phyloP scores from a whole-genome alignment of 2,113 vertebrate genomes.

The Pimephales promelas region DNA sequence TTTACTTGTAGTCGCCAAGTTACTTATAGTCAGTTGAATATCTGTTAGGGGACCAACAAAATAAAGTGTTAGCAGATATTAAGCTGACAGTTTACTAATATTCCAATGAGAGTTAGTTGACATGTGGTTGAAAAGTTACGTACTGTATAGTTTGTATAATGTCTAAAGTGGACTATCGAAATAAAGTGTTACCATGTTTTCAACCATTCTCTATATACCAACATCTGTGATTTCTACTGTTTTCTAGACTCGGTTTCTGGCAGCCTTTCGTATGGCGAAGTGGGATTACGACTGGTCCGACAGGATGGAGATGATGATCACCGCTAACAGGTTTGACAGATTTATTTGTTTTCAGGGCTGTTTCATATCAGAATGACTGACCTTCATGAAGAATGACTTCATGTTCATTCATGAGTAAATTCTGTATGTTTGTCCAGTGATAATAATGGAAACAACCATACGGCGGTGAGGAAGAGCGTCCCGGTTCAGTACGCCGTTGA shows the following conservation, averaged over 20 bases:
- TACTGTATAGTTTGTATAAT: too few relatives aligned
- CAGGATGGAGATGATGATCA: slow-evolving; percentile 59
- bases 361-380: too few relatives aligned
- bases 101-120: too few relatives aligned
- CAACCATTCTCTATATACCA: not conserved
- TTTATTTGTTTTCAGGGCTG: not conserved
- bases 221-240: not conserved
- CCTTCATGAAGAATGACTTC: not conserved
- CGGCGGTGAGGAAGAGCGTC: slow-evolving; percentile 54
- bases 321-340: slow-evolving; percentile 66
- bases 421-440: slow-evolving; percentile 62
- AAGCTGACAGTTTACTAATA: too few relatives aligned
- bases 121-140: too few relatives aligned
- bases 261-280: slow-evolving; percentile 65
- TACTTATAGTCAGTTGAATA: too few relatives aligned
- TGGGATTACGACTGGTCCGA: slow-evolving; percentile 62
- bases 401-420: not conserved
- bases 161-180: too few relatives aligned
- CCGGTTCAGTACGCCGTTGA: slow-evolving; percentile 67
- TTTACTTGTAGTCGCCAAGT: too few relatives aligned
- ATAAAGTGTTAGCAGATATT: too few relatives aligned
- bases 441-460: slow-evolving; percentile 53
- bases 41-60: too few relatives aligned
- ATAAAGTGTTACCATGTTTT: too few relatives aligned
- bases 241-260: slow-evolving; percentile 55